phyloP scores from a whole-genome alignment of 2,797 vertebrate genomes.

The Champsocephalus gunnari region DNA sequence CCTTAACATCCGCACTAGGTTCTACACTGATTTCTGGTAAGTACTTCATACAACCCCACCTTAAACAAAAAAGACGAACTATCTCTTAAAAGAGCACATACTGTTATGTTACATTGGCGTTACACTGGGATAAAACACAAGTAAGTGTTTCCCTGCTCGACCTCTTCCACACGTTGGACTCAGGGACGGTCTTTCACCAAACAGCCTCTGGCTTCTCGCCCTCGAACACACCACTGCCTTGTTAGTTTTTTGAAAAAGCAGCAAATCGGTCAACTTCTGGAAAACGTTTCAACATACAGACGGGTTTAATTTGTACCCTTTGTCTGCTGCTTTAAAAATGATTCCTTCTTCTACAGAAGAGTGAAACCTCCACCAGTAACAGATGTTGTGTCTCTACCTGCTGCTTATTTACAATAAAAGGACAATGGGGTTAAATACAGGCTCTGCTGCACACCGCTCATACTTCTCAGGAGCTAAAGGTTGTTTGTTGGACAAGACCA shows the following conservation, averaged over 20 bases:
- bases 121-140: constrained; percentile 7
- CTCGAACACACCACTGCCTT: not conserved
- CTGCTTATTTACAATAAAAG: constrained; percentile 4
- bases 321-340: constrained; percentile 1
- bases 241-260: not conserved
- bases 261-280: not conserved
- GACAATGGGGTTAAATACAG: constrained; percentile 10
- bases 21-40: too few species aligned
- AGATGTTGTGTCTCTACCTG: not conserved
- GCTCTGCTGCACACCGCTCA: constrained; percentile 1
- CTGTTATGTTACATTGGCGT: not conserved
- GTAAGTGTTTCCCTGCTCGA: constrained; percentile 3
- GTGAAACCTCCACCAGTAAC: not conserved
- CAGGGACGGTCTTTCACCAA: constrained; percentile 20
- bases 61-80: too few species aligned
- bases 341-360: not conserved
- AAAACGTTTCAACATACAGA: not conserved
- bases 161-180: not conserved
- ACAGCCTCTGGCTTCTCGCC: constrained; percentile 34
- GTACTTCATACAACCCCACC: too few species aligned
- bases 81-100: not conserved
- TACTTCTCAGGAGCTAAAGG: constrained; percentile 43
- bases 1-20: too few species aligned
- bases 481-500: constrained; percentile 37
- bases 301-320: not conserved